Evolutionary conservation across 2,113 vertebrate genomes (phyloP).

Genomic region (Pao palembangensis): DNA sequence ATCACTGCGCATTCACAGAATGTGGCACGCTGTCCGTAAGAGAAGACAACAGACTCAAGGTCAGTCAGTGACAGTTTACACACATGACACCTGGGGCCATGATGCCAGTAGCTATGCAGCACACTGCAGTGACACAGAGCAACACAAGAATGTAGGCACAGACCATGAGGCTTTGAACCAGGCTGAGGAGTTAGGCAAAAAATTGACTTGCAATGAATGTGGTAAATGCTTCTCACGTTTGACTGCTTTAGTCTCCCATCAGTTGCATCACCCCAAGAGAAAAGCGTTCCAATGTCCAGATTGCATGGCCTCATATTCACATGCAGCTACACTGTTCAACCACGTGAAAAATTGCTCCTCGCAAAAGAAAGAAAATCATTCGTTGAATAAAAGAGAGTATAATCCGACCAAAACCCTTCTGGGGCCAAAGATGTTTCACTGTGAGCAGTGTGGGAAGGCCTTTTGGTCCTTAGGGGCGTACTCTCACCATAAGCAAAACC

Average conservation of each 20-base stretch:
- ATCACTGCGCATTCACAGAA: slow-evolving; percentile 70
- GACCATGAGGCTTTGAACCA: slow-evolving; percentile 40
- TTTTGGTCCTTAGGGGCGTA: slow-evolving; percentile 79
- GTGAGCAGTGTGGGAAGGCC: slow-evolving; percentile 75
- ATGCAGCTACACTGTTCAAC: slow-evolving; percentile 60
- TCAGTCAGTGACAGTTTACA: slow-evolving; percentile 51
- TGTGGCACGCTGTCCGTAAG: slow-evolving; percentile 66
- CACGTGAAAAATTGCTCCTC: slow-evolving; percentile 61
- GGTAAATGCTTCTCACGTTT: slow-evolving; percentile 65
- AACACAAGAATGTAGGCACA: slow-evolving; percentile 42
- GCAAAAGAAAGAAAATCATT: slow-evolving; percentile 35
- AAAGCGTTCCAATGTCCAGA: slow-evolving; percentile 65
- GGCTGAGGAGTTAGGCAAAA: slow-evolving; percentile 47
- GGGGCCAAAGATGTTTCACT: slow-evolving; percentile 76
- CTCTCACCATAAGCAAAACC: slow-evolving; percentile 75
- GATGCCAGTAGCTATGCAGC: slow-evolving; percentile 51
- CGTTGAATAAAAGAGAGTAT: slow-evolving; percentile 57
- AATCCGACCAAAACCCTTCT: slow-evolving; percentile 78
- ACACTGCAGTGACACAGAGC: slow-evolving; percentile 52
- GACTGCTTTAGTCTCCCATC: slow-evolving; percentile 72
- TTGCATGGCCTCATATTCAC: slow-evolving; percentile 62
- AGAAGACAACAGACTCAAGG: slow-evolving; percentile 54
- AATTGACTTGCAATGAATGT: slow-evolving; percentile 62
- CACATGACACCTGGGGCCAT: slow-evolving; percentile 59
- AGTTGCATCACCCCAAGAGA: slow-evolving; percentile 63